phyloP scores from a whole-genome alignment of 1,140 invertebrate species.

The Tenebrio molitor region DNA sequence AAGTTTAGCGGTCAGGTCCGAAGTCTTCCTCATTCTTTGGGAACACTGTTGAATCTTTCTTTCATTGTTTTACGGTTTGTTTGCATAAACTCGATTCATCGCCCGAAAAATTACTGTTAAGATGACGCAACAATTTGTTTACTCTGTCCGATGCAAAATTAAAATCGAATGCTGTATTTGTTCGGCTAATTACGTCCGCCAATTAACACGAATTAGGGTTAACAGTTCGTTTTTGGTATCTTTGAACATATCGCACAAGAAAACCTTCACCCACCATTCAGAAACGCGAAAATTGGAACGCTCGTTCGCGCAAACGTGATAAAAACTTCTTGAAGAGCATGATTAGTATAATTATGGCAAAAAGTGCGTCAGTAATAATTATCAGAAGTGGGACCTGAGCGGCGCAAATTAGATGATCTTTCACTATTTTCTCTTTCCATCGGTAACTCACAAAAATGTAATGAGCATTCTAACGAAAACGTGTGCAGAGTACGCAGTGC shows the following conservation, averaged over 20 bases:
- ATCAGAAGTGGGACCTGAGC: background rate
- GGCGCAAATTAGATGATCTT: constrained; percentile 27
- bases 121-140: background rate
- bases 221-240: too few relatives aligned
- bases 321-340: background rate
- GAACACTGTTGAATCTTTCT: constrained; percentile 46
- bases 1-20: constrained; percentile 54
- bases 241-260: background rate
- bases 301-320: background rate
- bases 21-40: constrained; percentile 54
- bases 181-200: background rate
- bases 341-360: constrained; percentile 35
- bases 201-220: constrained; percentile 2
- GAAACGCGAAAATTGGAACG: background rate
- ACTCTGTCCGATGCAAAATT: background rate
- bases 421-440: constrained; percentile 40
- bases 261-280: background rate
- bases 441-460: constrained; percentile 33
- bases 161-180: background rate
- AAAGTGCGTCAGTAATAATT: constrained; percentile 12
- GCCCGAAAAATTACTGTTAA: constrained; percentile 3
- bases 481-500: constrained; percentile 37
- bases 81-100: constrained; percentile 33
- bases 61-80: constrained; percentile 45
- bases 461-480: constrained; percentile 26